phyloP scores from a whole-genome alignment of 2,888 invertebrate genomes.

The Erpobdella octoculata region DNA sequence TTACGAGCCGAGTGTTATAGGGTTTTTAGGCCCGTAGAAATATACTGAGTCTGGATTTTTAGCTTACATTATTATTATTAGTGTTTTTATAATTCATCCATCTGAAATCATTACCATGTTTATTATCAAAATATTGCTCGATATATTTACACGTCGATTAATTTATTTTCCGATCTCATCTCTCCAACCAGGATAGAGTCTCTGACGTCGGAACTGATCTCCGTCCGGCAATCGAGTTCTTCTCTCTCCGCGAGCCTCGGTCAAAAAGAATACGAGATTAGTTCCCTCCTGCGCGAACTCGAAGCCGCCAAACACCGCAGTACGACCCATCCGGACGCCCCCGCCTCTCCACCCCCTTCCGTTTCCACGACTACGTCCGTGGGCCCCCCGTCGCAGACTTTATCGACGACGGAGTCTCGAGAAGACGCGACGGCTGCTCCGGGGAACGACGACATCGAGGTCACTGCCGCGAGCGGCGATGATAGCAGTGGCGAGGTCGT shows the following conservation, averaged over 20 bases:
- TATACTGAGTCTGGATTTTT: too few species aligned
- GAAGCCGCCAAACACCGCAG: background rate
- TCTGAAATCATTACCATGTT: background rate
- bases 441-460: background rate
- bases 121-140: too few species aligned
- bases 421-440: background rate
- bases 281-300: background rate
- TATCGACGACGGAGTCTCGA: background rate
- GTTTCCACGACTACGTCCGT: too few species aligned
- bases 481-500: slow-evolving; percentile 40
- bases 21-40: too few species aligned
- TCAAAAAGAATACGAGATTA: background rate
- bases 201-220: background rate
- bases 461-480: background rate
- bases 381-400: background rate
- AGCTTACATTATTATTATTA: background rate
- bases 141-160: too few species aligned
- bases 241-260: background rate
- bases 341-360: background rate
- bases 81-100: background rate
- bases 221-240: background rate
- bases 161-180: too few species aligned
- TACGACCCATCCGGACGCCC: background rate
- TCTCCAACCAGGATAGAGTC: background rate
- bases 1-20: too few species aligned